phyloP scores from a whole-genome alignment of 2,888 invertebrate genomes.

The Doris montereyensis region DNA sequence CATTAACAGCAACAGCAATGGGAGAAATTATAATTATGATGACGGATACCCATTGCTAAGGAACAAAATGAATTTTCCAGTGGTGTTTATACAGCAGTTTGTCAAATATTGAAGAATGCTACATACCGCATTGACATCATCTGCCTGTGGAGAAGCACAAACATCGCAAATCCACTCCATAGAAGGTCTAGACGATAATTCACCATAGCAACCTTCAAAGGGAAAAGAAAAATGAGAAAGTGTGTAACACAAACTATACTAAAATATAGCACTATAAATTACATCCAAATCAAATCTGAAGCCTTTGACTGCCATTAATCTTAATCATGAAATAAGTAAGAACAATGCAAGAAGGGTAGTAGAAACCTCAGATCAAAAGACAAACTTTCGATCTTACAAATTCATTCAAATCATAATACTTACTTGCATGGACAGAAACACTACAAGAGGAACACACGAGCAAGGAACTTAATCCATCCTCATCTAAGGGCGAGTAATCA shows the following conservation, averaged over 20 bases:
- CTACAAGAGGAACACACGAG: slow-evolving; percentile 77
- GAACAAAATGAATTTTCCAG: not conserved
- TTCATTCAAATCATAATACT: slow-evolving; percentile 46
- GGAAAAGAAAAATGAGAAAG: slow-evolving; percentile 34
- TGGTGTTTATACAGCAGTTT: not conserved
- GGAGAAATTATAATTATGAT: no score
- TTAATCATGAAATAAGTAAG: no score
- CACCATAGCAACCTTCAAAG: slow-evolving; percentile 68
- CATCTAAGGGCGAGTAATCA: slow-evolving; percentile 55
- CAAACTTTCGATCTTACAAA: not conserved
- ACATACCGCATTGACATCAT: no score
- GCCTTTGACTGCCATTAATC: no score
- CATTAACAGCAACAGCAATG: no score
- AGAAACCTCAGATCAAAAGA: not conserved
- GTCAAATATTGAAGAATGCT: no score
- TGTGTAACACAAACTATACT: no score
- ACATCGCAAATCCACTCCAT: slow-evolving; percentile 60
- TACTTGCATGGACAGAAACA: slow-evolving; percentile 77
- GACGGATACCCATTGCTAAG: no score
- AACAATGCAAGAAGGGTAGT: no score
- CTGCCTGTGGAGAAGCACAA: slow-evolving; percentile 50
- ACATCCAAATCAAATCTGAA: not conserved
- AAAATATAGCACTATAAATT: no score
- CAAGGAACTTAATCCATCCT: slow-evolving; percentile 71
- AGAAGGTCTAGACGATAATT: slow-evolving; percentile 43